Evolutionary conservation across 2,888 invertebrate species (phyloP).

Genomic region (Reticulitermes lucifugus): DNA sequence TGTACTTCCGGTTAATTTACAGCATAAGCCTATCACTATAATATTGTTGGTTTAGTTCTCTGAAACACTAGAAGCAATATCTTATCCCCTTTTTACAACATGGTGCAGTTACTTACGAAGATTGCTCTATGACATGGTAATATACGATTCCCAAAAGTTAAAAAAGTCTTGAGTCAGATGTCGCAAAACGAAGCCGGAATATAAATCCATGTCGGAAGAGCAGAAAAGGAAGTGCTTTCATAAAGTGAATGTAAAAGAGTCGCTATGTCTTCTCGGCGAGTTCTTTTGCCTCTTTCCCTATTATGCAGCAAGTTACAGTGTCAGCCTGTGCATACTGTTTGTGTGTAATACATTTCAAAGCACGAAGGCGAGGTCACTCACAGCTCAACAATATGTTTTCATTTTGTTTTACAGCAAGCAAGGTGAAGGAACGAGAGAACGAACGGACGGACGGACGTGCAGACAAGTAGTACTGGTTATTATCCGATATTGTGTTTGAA

Average conservation of each 20-base stretch:
- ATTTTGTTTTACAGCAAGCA: background rate
- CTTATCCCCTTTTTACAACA: background rate
- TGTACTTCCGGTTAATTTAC: no score
- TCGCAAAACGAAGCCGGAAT: constrained; percentile 13
- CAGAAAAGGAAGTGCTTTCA: background rate
- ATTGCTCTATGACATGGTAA: background rate
- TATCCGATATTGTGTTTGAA: no score
- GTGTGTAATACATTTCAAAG: constrained; percentile 11
- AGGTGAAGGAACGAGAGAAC: background rate
- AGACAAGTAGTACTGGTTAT: no score
- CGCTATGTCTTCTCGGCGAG: background rate
- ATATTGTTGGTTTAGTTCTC: no score
- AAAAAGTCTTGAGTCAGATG: background rate
- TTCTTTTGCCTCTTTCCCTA: background rate
- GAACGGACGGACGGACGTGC: background rate
- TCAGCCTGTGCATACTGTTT: background rate
- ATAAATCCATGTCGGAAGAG: background rate
- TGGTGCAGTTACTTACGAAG: background rate
- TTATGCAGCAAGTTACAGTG: background rate
- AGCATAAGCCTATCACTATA: no score
- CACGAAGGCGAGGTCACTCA: constrained; percentile 12
- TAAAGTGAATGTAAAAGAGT: background rate
- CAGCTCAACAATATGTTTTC: background rate
- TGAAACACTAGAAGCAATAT: background rate
- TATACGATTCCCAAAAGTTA: background rate